Conservation (phyloP, 2,888 invertebrate genomes). For the Eilema griseolum region DNA sequence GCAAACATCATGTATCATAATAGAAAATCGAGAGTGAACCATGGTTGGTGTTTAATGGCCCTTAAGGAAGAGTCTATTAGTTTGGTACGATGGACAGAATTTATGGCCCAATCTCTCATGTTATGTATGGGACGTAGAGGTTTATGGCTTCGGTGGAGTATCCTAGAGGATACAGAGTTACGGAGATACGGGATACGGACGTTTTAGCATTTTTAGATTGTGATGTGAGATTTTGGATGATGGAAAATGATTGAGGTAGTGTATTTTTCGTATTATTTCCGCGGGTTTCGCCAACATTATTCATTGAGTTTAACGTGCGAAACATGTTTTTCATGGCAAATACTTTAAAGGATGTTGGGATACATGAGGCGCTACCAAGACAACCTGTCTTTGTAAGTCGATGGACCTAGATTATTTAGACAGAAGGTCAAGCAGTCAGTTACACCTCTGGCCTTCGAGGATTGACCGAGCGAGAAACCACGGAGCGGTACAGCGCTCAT, state of each 20-base stretch:
- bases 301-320: neutral
- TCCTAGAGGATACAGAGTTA: slow-evolving; percentile 11
- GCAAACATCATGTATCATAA: slow-evolving; percentile 37
- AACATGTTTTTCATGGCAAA: neutral
- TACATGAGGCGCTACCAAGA: neutral
- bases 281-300: neutral
- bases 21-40: slow-evolving; percentile 46
- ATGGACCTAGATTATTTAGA: no score
- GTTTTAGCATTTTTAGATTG: slow-evolving; percentile 18
- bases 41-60: slow-evolving; percentile 68
- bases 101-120: slow-evolving; percentile 69
- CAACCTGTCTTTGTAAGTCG: neutral
- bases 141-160: slow-evolving; percentile 25
- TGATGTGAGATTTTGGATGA: slow-evolving; percentile 14
- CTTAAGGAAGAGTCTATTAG: slow-evolving; percentile 73
- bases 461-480: no score
- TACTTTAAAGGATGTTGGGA: neutral
- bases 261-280: neutral
- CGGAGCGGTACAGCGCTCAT: no score
- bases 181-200: slow-evolving; percentile 6
- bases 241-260: neutral
- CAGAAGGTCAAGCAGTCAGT: no score
- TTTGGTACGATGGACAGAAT: slow-evolving; percentile 66
- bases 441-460: no score
- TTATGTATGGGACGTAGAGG: slow-evolving; percentile 57